Evolutionary conservation across 23 tunicate genomes (phyloP), one percentile per base, ranked within the genome.

Genomic region (Ascidia mentula): DNA sequence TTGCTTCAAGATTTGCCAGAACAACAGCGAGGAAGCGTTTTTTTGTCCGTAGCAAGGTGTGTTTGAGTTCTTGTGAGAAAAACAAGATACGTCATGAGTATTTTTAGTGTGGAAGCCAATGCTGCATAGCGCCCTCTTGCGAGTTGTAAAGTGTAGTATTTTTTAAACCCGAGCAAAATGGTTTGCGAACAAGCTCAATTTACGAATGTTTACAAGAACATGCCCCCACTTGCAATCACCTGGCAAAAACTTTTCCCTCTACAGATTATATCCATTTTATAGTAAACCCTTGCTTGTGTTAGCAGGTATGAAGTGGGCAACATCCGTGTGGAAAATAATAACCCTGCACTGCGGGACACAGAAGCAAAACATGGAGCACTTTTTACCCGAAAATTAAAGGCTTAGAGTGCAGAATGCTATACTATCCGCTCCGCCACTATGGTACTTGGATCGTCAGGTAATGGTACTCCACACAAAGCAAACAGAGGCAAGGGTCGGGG

Each of bases 41-140:
- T 53, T 28, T 53, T 53, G 65, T 53, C 22, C 65, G n/a, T 9
- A 28, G 24, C 65, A 53, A 53, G 65, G 65, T 53, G 65, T 28
- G 65, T 53, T 53, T n/a, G 65, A 26, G 24, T 5, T 28, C 4
- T 26, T 28, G 24, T 53, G 12, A 26, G 13, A 53, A 53, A 53
- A 53, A 53, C 65, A 53, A 53, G 65, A 53, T 53, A 53, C 65
- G 65, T 53, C 65, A 53, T 53, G 13, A 53, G 65, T 53, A 53
- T 53, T 53, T 53, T 53, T 53, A 53, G 65, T 5, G 22, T 26
- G 65, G 24, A 53, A 53, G 15, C 22, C 22, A 53, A 28, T 3
- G 65, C 65, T 53, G 28, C 13, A 53, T 53, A 53, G 65, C 65
- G 24, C 65, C 65, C 22, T 9, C 65, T 53, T 28, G 65, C 24